Percentiles rank a stretch among this genome's conserved stretches.
Conservation (phyloP, 2,113 vertebrate genomes). For the Pygoscelis antarcticus region DNA sequence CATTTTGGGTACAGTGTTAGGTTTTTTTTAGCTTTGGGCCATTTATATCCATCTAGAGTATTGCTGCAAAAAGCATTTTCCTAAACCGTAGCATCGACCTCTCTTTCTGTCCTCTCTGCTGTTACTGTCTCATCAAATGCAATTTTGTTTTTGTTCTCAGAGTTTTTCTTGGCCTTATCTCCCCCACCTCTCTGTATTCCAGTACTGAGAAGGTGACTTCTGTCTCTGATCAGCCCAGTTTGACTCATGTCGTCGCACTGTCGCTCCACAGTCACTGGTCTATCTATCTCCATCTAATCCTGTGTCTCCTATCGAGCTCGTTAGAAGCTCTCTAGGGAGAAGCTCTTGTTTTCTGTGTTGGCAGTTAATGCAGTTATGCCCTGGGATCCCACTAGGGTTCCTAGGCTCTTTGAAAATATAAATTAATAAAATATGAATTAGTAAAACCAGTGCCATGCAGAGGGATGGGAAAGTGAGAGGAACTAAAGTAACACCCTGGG, state of each 20-base stretch:
- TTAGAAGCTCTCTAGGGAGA: background rate
- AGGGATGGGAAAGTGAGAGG: background rate
- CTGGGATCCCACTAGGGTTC: background rate
- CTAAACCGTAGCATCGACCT: background rate
- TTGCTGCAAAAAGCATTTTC: background rate
- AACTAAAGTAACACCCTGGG: background rate
- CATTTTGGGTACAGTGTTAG: background rate
- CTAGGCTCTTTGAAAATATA: background rate
- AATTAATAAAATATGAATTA: background rate
- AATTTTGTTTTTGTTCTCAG: background rate
- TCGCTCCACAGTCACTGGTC: background rate
- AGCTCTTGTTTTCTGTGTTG: background rate
- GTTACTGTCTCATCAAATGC: background rate
- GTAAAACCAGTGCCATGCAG: background rate
- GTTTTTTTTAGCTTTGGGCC: background rate
- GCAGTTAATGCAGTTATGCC: background rate
- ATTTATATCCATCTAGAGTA: background rate
- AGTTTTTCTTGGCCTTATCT: background rate
- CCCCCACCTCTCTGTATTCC: background rate
- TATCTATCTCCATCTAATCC: background rate
- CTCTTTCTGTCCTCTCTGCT: background rate
- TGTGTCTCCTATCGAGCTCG: background rate
- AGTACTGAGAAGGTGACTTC: background rate
- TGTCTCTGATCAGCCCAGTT: background rate
- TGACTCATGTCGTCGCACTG: background rate